phyloP scores from a whole-genome alignment of 2,113 vertebrate species.

The Periophthalmodon schlosseri region DNA sequence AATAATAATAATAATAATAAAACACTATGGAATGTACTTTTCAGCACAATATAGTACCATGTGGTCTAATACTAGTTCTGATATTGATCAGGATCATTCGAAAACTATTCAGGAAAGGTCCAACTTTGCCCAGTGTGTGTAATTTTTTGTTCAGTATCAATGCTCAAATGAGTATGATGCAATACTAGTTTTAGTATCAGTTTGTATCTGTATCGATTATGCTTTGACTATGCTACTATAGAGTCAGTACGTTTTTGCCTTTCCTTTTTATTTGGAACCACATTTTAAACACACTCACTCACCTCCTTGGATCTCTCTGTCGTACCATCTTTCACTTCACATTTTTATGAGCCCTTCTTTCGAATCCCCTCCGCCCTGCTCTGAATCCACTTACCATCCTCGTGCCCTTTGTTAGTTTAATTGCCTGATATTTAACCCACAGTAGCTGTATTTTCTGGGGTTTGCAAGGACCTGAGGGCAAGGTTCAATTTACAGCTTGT shows the following conservation, averaged over 20 bases:
- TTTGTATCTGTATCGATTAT: background rate
- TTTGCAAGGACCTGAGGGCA: conserved; percentile 50
- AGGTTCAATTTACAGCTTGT: conserved; percentile 42
- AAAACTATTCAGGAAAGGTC: background rate
- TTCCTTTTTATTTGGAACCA: background rate
- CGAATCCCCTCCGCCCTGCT: conserved; percentile 1
- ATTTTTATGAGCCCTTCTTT: conserved; percentile 43
- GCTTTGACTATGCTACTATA: background rate
- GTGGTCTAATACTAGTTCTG: too few relatives aligned
- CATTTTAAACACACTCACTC: background rate
- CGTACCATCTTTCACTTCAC: conserved; percentile 19
- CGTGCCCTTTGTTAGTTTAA: conserved; percentile 58
- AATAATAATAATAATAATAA: too few relatives aligned
- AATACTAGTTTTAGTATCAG: background rate
- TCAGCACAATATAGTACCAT: too few relatives aligned
- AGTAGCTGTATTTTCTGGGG: conserved; percentile 25
- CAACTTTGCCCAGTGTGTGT: background rate
- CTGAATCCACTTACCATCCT: conserved; percentile 26
- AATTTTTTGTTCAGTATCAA: too few relatives aligned
- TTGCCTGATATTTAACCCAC: conserved; percentile 65
- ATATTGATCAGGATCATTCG: too few relatives aligned
- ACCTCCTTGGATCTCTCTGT: conserved; percentile 25
- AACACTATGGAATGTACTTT: too few relatives aligned
- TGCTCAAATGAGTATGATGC: too few relatives aligned
- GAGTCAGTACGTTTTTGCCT: background rate